A percentile compares a stretch with the other conserved stretches of the same genome.
Evolutionary conservation across 1,140 invertebrate genomes (phyloP).

Genomic region (Solen grandis): DNA sequence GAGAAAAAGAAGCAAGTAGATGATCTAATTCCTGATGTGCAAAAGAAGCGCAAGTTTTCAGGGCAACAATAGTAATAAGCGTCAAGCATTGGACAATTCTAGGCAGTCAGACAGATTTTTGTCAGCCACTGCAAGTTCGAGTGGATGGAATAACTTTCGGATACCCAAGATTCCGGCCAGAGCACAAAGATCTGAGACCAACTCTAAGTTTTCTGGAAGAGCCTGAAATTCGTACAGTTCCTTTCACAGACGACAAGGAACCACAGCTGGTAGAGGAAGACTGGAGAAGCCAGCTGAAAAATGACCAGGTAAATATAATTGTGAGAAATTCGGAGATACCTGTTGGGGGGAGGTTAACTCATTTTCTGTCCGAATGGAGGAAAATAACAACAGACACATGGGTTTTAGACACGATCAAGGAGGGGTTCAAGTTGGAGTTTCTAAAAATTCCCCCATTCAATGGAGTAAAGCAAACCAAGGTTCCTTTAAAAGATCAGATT

Average conservation of each 20-base stretch:
- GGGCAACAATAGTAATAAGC: neutral
- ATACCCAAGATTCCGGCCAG: constrained; percentile 21
- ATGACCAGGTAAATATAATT: constrained; percentile 24
- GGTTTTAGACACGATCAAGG: constrained; percentile 17
- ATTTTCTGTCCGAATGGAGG: constrained; percentile 24
- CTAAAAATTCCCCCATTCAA: neutral
- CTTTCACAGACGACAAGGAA: neutral
- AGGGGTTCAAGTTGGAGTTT: constrained; percentile 37
- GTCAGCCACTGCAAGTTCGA: neutral
- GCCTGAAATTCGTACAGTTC: neutral
- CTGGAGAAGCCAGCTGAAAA: constrained; percentile 4
- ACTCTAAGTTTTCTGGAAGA: neutral
- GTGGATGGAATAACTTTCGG: constrained; percentile 19
- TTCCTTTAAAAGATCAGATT: neutral
- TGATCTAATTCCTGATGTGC: constrained; percentile 30
- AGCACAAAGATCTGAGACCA: neutral
- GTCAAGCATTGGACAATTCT: neutral
- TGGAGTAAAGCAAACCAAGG: constrained; percentile 12
- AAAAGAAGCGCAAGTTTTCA: constrained; percentile 11
- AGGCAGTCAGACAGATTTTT: neutral
- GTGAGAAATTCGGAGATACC: constrained; percentile 23
- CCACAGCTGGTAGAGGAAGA: constrained; percentile 1
- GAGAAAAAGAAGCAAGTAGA: constrained; percentile 35
- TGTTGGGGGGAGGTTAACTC: constrained; percentile 19
- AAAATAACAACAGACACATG: too few species aligned